Evolutionary conservation across 2,888 invertebrate genomes (phyloP).

Genomic region (Tryphoninae sp.): DNA sequence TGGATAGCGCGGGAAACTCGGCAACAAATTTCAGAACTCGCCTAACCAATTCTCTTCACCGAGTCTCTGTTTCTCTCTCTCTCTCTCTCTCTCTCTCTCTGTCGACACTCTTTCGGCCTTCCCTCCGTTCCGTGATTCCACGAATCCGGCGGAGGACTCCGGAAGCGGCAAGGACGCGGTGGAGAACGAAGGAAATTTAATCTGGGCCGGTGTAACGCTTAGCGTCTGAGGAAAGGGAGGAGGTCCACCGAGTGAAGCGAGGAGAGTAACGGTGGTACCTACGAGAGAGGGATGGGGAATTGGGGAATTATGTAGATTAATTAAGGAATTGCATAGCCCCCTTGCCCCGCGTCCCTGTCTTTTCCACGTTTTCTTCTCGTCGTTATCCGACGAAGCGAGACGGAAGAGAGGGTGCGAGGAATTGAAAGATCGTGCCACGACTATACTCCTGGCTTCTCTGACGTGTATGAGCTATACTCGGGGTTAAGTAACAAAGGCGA

Average conservation of each 20-base stretch:
- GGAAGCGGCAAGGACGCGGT: conserved; percentile 38
- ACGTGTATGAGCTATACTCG: conserved; percentile 35
- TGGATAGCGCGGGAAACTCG: conserved; percentile 21
- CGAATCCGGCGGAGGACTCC: conserved; percentile 42
- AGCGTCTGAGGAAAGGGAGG: conserved; percentile 47
- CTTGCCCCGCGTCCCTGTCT: conserved; percentile 14
- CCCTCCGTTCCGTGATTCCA: conserved; percentile 41
- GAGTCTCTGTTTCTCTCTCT: conserved; percentile 13
- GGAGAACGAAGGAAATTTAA: conserved; percentile 68
- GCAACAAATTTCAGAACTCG: conserved; percentile 44
- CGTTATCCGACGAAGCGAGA: conserved; percentile 33
- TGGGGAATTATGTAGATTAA: conserved; percentile 74
- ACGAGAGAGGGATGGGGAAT: conserved; percentile 63
- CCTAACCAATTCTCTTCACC: conserved; percentile 41
- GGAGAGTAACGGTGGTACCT: conserved; percentile 64
- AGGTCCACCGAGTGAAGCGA: conserved; percentile 46
- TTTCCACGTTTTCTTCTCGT: conserved; percentile 44
- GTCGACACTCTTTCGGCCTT: conserved; percentile 37
- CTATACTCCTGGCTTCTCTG: conserved; percentile 27
- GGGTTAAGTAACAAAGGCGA: conserved; percentile 29
- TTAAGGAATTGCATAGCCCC: conserved; percentile 69
- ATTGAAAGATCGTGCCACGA: conserved; percentile 37
- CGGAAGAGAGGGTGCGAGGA: conserved; percentile 47
- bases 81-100: conserved; percentile 14
- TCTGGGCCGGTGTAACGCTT: conserved; percentile 69